Evolutionary conservation across 2,113 vertebrate species (phyloP).

Genomic region (Calonectris borealis): DNA sequence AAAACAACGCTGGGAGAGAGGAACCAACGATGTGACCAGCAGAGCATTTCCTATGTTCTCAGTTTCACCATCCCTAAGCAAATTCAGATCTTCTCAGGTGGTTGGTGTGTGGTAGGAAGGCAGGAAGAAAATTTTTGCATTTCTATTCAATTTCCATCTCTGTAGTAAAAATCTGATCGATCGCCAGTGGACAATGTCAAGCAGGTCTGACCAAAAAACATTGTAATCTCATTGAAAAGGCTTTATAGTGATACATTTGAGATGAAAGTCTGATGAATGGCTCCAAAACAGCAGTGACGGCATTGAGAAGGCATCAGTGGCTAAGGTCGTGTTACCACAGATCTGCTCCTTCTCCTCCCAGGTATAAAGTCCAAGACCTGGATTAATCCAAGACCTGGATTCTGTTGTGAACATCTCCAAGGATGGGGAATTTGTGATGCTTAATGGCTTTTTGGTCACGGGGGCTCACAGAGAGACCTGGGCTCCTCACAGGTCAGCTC

Average conservation of each 20-base stretch:
- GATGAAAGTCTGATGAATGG: background rate
- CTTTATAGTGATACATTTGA: background rate
- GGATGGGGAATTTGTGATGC: accelerated
- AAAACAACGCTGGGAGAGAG: background rate
- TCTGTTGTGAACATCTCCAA: background rate
- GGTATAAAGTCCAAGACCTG: background rate
- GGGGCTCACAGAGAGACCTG: background rate
- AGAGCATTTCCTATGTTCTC: background rate
- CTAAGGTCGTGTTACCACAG: accelerated
- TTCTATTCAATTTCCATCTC: background rate
- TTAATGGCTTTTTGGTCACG: background rate
- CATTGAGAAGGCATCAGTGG: background rate
- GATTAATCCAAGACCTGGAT: background rate
- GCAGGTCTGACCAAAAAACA: background rate
- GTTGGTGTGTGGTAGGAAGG: background rate
- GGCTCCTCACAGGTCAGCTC: background rate
- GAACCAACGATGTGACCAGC: background rate
- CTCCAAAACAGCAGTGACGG: background rate
- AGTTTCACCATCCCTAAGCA: background rate
- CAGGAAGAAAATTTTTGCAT: background rate
- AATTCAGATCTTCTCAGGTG: background rate
- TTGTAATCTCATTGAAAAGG: background rate
- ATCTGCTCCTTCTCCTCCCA: background rate
- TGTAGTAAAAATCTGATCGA: background rate
- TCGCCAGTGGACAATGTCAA: background rate